These are phyloP conservation scores for Neoniphon sammara DNA, from an alignment of 2,797 vertebrate species.

Conservation along the genomic window DNA sequence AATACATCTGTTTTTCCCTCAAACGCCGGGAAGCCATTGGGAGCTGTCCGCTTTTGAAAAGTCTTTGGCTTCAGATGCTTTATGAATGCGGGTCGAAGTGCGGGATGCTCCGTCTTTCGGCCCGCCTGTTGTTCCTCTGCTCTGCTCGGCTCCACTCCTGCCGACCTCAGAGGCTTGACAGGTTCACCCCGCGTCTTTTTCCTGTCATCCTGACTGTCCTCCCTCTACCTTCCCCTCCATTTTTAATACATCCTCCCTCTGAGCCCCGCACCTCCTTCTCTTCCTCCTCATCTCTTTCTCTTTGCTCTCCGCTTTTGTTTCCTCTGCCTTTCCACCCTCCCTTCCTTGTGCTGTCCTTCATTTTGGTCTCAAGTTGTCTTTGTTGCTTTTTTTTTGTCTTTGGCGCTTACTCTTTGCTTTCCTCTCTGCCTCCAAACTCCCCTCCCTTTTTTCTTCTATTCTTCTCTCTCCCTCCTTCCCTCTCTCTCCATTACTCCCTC, in stretches of 20 bases:
- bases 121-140: slow-evolving; percentile 28
- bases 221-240: slow-evolving; percentile 52
- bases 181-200: slow-evolving; percentile 26
- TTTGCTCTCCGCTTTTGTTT: slow-evolving; percentile 7
- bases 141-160: slow-evolving; percentile 36
- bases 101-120: neutral
- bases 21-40: neutral
- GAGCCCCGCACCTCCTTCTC: slow-evolving; percentile 30
- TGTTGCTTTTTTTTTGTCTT: slow-evolving; percentile 3
- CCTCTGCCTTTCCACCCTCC: slow-evolving; percentile 12
- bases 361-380: slow-evolving; percentile 14
- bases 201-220: slow-evolving; percentile 52
- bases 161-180: slow-evolving; percentile 40
- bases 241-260: slow-evolving; percentile 39
- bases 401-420: neutral
- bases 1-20: neutral
- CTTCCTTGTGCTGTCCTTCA: slow-evolving; percentile 18
- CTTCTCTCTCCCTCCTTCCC: neutral
- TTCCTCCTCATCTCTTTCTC: slow-evolving; percentile 29
- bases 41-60: slow-evolving; percentile 3
- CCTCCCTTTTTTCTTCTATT: neutral
- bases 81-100: slow-evolving; percentile 6
- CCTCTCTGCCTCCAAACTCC: neutral
- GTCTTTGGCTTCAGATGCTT: neutral
- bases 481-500: neutral